These are phyloP conservation scores for Callaeas wilsoni DNA, from an alignment of 2,113 vertebrate species.

Conservation along the genomic window DNA sequence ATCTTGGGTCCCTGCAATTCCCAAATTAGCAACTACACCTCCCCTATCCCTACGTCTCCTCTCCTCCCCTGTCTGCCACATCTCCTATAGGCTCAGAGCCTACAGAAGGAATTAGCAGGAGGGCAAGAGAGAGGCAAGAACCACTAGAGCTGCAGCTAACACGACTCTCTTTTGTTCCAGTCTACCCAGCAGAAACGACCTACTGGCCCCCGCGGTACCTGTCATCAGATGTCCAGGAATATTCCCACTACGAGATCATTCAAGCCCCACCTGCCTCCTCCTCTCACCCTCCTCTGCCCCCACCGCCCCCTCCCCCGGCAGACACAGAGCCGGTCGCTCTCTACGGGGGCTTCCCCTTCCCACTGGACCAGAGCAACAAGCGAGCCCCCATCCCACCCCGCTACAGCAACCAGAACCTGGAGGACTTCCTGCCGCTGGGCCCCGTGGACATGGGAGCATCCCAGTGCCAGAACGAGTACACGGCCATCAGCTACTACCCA, in stretches of 20 bases:
- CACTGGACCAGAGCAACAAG: constrained; percentile 85
- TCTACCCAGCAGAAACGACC: constrained; percentile 76
- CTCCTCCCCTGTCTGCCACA: neutral
- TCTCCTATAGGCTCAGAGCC: neutral
- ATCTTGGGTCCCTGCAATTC: neutral
- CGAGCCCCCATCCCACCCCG: constrained; percentile 91
- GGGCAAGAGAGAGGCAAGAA: neutral
- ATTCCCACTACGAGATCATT: constrained; percentile 84
- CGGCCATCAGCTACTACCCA: constrained; percentile 94
- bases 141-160: neutral
- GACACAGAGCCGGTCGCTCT: constrained; percentile 77
- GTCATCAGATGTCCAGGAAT: constrained; percentile 78
- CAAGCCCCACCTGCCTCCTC: constrained; percentile 71
- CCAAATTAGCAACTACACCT: neutral
- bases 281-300: constrained; percentile 47
- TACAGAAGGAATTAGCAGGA: neutral
- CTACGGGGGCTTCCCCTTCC: constrained; percentile 93
- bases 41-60: rapidly evolving
- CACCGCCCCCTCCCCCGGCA: constrained; percentile 5
- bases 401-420: constrained; percentile 94
- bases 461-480: constrained; percentile 90
- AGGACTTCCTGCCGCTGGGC: constrained; percentile 84
- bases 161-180: constrained; percentile 61
- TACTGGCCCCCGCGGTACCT: constrained; percentile 79
- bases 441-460: constrained; percentile 74